Evolutionary conservation across 2,113 vertebrate genomes (phyloP), one percentile per base, ranked within the genome.

Genomic region (Rhineura floridana): DNA sequence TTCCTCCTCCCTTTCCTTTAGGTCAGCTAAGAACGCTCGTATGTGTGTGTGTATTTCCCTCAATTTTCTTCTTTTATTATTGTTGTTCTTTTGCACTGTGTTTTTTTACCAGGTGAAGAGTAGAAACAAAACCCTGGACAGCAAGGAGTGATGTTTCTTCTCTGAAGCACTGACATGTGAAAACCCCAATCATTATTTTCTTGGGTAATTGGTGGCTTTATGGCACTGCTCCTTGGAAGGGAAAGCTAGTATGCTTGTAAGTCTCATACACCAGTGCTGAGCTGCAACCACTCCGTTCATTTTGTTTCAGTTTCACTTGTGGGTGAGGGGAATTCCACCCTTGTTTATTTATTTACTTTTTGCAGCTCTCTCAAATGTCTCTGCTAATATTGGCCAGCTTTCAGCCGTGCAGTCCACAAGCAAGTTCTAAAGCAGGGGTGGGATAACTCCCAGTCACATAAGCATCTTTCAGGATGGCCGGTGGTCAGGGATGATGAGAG

Each of bases 1-100:
- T 76, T 87, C 90, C 76, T 91, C 69, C 36, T 84, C 88, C 50
- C 44, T 77, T 91, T 89, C 88, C 83, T 91, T 11, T 73, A 88
- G 89, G 83, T 88, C 91, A 93, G 81, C 90, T 86, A 86, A 93
- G 81, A 90, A 73, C 72, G 90, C 81, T 13, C n/a, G 19, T 36
- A 30, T 42, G 63, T 85, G 50, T 30, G 65, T 92, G 73, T 76
- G 2, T 75, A 15, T 87, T 90, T 30, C 81, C 65, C 59, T 94
- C 25, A 90, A 81, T 11, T 91, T 89, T 89, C 85, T 76, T 91
- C 15, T 19, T 67, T 82, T 90, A 4, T 93, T 72, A 85, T 87
- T 72, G 89, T 84, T 89, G 87, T 86, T 91, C 69, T 90, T 72
- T 39, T 44, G 50, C 9, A 6, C 0, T 50, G 28, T 30, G 10